Conservation (phyloP, 2,113 vertebrate genomes). For the Rhinichthys klamathensis region DNA sequence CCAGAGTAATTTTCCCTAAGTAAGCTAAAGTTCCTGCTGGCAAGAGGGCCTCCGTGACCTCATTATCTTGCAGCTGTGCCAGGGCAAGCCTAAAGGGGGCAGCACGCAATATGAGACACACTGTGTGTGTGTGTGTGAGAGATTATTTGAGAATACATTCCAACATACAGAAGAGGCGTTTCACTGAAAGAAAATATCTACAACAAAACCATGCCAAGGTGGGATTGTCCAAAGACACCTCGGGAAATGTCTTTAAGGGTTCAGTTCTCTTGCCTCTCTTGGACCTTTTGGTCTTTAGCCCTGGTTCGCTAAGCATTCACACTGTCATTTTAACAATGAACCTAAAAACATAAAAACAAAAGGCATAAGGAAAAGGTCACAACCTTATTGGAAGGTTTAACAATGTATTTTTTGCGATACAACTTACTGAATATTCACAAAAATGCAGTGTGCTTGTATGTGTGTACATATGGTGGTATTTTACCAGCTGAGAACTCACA, state of each 20-base stretch:
- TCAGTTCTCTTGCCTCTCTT: neutral
- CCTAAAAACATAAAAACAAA: too few relatives aligned
- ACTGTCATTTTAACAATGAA: too few relatives aligned
- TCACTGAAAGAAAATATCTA: conserved; percentile 7
- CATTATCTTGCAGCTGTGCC: conserved; percentile 42
- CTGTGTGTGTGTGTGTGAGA: neutral
- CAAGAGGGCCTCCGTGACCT: conserved; percentile 39
- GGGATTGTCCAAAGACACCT: conserved; percentile 1
- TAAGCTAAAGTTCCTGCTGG: conserved; percentile 45
- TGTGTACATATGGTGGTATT: too few relatives aligned
- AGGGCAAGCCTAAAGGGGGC: conserved; percentile 41
- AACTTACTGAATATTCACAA: too few relatives aligned
- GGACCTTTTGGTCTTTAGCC: neutral
- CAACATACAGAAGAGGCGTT: conserved; percentile 12
- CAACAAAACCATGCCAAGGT: neutral
- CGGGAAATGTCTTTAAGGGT: neutral
- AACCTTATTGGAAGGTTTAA: too few relatives aligned
- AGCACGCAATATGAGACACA: conserved; percentile 34
- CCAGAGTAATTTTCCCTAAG: conserved; percentile 43
- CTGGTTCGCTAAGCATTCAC: too few relatives aligned
- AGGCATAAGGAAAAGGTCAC: too few relatives aligned
- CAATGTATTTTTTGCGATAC: too few relatives aligned
- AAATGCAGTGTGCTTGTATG: too few relatives aligned
- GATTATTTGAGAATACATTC: conserved; percentile 32
- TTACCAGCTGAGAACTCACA: too few relatives aligned